These are phyloP conservation scores for Columba guinea DNA, from an alignment of 2,797 vertebrate genomes.

Conservation along the genomic window DNA sequence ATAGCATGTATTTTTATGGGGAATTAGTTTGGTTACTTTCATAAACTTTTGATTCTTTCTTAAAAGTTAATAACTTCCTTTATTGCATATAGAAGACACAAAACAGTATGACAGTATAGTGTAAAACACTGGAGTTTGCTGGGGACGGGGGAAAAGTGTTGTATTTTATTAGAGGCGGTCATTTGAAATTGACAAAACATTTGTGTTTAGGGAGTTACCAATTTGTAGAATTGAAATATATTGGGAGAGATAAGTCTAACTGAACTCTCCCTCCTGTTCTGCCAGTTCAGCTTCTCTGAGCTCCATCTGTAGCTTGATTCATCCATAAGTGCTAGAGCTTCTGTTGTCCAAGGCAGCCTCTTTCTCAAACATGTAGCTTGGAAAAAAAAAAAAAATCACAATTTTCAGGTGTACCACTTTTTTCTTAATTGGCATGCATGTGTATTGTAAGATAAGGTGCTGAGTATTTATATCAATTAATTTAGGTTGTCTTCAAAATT, in stretches of 20 bases:
- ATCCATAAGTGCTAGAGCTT: not conserved
- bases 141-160: not conserved
- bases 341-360: not conserved
- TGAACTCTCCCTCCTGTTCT: not conserved
- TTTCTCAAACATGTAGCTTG: not conserved
- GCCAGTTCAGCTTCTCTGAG: not conserved
- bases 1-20: not conserved
- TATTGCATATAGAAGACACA: not conserved
- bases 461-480: not conserved
- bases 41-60: not conserved
- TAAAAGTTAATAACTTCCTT: not conserved
- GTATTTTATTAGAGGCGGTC: not conserved
- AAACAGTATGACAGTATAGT: not conserved
- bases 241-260: not conserved
- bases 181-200: not conserved
- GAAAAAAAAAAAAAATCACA: not conserved
- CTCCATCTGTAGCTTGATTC: not conserved
- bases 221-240: not conserved
- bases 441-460: not conserved
- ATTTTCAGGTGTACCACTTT: not conserved
- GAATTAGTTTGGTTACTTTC: not conserved
- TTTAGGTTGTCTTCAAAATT: not conserved
- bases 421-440: not conserved
- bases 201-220: not conserved
- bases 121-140: not conserved